Conservation (phyloP, 2,113 vertebrate species). For the Ictidomys tridecemlineatus region DNA sequence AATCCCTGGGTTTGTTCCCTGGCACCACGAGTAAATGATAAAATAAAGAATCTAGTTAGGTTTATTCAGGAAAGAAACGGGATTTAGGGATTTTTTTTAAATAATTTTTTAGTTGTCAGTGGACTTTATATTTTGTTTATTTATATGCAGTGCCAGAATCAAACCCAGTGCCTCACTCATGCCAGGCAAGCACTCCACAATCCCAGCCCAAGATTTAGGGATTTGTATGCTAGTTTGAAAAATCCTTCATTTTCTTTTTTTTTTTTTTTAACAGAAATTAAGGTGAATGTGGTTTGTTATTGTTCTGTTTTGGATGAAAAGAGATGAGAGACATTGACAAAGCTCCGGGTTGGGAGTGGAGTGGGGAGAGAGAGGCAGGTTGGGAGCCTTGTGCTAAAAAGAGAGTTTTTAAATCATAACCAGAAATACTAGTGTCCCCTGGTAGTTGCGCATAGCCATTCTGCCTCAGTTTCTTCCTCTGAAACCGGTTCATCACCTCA, state of each 20-base stretch:
- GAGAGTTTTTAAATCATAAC: background rate
- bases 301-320: background rate
- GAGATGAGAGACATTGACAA: background rate
- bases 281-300: background rate
- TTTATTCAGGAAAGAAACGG: background rate
- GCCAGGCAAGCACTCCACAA: too few species aligned
- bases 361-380: background rate
- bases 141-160: too few species aligned
- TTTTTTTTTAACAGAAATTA: background rate
- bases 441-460: background rate
- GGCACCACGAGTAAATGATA: background rate
- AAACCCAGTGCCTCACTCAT: too few species aligned
- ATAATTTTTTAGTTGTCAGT: too few species aligned
- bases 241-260: background rate
- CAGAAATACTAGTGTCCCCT: too few species aligned
- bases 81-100: background rate
- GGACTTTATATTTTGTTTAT: too few species aligned
- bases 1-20: background rate
- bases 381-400: background rate
- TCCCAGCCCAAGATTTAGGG: background rate
- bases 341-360: background rate
- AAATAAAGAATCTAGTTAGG: background rate
- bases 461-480: background rate
- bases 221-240: slow-evolving; percentile 3
- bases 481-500: background rate